Evolutionary conservation across 2,113 vertebrate genomes (phyloP).

Genomic region (Triplophysa siluroides): DNA sequence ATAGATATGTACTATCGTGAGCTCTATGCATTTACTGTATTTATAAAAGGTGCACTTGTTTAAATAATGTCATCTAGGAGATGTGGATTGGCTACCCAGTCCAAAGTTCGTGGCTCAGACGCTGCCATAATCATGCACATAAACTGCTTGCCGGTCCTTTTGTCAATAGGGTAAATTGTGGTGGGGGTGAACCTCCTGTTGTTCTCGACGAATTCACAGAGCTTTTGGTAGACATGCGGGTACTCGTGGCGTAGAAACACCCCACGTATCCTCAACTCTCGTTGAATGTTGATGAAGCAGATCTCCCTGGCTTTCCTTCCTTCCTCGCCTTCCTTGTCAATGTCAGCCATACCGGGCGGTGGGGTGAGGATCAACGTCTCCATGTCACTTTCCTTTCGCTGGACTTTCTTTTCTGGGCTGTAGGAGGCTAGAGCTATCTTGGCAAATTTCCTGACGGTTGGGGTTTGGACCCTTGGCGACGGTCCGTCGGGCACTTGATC

Average conservation of each 20-base stretch:
- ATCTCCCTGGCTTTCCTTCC: conserved; percentile 92
- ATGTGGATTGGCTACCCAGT: conserved; percentile 97
- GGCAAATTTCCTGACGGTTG: conserved; percentile 94
- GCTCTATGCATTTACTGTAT: conserved; percentile 60
- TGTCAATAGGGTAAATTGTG: conserved; percentile 96
- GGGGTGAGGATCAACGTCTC: conserved; percentile 96
- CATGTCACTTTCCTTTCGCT: conserved; percentile 89
- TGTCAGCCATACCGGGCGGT: conserved; percentile 88
- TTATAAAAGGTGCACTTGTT: conserved; percentile 67
- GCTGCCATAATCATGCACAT: conserved; percentile 99
- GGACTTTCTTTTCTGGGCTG: conserved; percentile 85
- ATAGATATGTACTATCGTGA: conserved; percentile 69
- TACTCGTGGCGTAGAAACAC: conserved; percentile 96
- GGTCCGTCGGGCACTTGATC: conserved; percentile 85
- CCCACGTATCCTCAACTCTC: conserved; percentile 91
- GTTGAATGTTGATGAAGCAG: conserved; percentile 96
- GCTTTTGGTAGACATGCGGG: conserved; percentile 91
- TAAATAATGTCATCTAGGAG: conserved; percentile 96
- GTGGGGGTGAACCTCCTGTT: conserved; percentile 96
- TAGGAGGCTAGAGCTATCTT: conserved; percentile 94
- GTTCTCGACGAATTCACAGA: conserved; percentile 94
- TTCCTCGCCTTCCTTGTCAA: conserved; percentile 92
- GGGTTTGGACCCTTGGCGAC: conserved; percentile 80
- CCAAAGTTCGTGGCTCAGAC: conserved; percentile 93
- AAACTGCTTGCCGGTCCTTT: conserved; percentile 96